Percentiles rank a stretch among this genome's conserved stretches.
Evolutionary conservation across 2,797 vertebrate species (phyloP).

Genomic region (Ceyx erithaca): DNA sequence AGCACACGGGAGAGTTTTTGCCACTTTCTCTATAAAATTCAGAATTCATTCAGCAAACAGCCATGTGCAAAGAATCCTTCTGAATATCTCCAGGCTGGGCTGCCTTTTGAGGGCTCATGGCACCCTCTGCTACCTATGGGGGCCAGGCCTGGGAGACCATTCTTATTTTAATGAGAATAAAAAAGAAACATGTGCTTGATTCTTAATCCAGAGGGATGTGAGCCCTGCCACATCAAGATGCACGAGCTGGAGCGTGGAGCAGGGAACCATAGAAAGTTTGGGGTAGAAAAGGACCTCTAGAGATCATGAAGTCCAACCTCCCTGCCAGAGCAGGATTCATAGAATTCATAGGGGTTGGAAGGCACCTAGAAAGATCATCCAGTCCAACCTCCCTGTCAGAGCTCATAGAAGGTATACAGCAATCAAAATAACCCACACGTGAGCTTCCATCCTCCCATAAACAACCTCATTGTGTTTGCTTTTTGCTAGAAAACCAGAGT

Average conservation of each 20-base stretch:
- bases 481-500: background rate
- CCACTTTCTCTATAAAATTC: background rate
- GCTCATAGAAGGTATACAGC: background rate
- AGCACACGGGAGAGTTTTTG: background rate
- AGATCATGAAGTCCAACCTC: no score
- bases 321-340: no score
- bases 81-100: background rate
- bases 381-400: no score
- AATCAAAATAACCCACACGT: fast-evolving
- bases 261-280: no score
- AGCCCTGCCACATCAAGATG: background rate
- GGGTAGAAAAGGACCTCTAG: no score
- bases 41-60: background rate
- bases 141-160: background rate
- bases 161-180: background rate
- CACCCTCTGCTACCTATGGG: fast-evolving
- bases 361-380: no score
- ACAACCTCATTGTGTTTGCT: background rate
- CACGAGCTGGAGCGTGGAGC: background rate
- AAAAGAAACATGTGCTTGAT: fast-evolving
- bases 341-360: no score
- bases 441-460: background rate
- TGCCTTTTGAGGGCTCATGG: background rate
- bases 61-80: background rate
- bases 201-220: background rate